Conservation (phyloP, 2,888 invertebrate genomes). For the Allygus modestus region DNA sequence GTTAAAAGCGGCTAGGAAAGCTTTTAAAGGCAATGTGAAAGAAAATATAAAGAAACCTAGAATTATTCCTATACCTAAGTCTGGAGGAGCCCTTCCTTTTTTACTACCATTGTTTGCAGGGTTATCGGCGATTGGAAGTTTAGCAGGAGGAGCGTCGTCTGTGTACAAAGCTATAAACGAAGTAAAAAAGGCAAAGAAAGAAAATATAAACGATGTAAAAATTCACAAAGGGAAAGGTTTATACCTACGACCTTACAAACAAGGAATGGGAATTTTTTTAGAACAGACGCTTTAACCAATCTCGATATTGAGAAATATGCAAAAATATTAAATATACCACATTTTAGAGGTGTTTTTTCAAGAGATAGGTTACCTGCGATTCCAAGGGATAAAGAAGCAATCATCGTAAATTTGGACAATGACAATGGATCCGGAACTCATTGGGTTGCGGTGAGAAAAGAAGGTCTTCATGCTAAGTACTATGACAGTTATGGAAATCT, state of each 20-base stretch:
- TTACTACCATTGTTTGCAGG: conserved; percentile 18
- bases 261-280: background rate
- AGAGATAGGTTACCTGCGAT: too few relatives aligned
- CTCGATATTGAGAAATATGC: background rate
- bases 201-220: background rate
- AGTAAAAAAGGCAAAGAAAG: background rate
- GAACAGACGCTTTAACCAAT: background rate
- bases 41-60: background rate
- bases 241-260: background rate
- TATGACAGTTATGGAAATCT: too few relatives aligned
- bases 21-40: background rate
- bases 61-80: conserved; percentile 7
- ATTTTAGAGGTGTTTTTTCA: too few relatives aligned
- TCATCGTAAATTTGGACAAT: too few relatives aligned
- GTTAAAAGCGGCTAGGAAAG: background rate
- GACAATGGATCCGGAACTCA: too few relatives aligned
- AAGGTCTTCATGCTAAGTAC: too few relatives aligned
- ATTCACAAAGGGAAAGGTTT: background rate
- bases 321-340: background rate
- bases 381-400: too few relatives aligned
- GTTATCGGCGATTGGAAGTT: conserved; percentile 6
- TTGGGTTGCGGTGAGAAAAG: too few relatives aligned
- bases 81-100: conserved; percentile 13
- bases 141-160: conserved; percentile 8
- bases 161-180: conserved; percentile 14